Base-by-base conservation (phyloP, 53 echinoderm and acorn worm genomes). In the Echinarachnius parma region DNA sequence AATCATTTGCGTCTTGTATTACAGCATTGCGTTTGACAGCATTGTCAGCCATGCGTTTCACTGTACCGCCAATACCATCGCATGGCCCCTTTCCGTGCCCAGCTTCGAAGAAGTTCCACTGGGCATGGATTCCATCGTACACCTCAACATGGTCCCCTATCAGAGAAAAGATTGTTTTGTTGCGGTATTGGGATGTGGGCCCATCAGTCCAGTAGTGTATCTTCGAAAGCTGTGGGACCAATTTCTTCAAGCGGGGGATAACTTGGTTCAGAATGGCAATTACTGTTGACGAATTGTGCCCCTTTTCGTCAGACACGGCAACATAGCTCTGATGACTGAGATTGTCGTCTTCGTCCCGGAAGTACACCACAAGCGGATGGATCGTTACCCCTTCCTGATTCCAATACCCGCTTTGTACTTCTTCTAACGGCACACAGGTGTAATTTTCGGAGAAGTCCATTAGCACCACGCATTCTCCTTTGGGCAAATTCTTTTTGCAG, bases 381-480 rank as follows among this genome's bases (percentile, higher is more conserved):
- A 59, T 26, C 45, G 64, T 64, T 15, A 64, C 46, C 4, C 44
- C 14, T 10, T 64, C 45, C 29, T 64, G 64, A 3, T 18, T 24
- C 64, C 64, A 64, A 34, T 82, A 82, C 11, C 61, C 87, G 54
- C 77, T 78, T 59, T 77, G 78, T 15, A 86, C 78, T 48, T 84
- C 79, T 37, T 85, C 85, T 21, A 85, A 23, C 11, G 85, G 66
- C 9, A 85, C 75, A 45, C 80, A 75, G 3, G 59, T 64, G 23
- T 85, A 85, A 39, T 85, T 85, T 27, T 80, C 75, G 0, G 85
- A 52, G 58, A 85, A 84, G 58, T 85, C 79, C 85, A 75, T 85
- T 27, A 78, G 84, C 9, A 84, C 33, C 33, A 71, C 33, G 30
- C 84, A 78, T 23, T 78, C 49, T 34, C 59, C 62, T 15, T 46